Conservation (phyloP, 2,888 invertebrate species). For the Lottia gigantea region DNA sequence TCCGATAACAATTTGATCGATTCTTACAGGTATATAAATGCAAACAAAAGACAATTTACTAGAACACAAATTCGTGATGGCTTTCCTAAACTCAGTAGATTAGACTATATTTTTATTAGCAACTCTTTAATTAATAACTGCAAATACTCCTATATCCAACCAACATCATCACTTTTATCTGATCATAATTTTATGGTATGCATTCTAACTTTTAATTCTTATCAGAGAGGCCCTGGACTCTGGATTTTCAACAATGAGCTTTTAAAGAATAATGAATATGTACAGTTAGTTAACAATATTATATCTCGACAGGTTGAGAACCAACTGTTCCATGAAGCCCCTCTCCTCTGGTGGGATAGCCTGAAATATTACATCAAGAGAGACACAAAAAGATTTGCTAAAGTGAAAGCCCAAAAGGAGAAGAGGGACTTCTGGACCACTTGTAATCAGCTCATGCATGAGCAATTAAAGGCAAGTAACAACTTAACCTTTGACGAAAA, state of each 20-base stretch:
- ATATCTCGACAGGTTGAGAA: too few species aligned
- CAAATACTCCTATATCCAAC: not conserved
- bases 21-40: not conserved
- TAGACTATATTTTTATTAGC: not conserved
- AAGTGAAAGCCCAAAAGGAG: slow-evolving; percentile 1
- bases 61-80: not conserved
- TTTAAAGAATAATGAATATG: too few species aligned
- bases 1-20: not conserved
- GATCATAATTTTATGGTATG: too few species aligned
- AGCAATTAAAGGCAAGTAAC: not conserved
- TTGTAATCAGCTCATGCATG: slow-evolving; percentile 13
- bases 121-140: not conserved
- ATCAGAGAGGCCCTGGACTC: too few species aligned
- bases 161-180: too few species aligned
- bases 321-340: too few species aligned
- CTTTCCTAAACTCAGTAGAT: not conserved
- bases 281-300: too few species aligned
- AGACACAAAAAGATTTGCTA: slow-evolving; percentile 1
- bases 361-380: slow-evolving; percentile 24
- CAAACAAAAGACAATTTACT: not conserved
- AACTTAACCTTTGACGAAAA: too few species aligned
- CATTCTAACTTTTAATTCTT: too few species aligned
- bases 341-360: slow-evolving; percentile 25
- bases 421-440: slow-evolving; percentile 14
- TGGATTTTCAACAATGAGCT: not conserved